A percentile compares a stretch with the other conserved stretches of the same genome.
phyloP scores from a whole-genome alignment of 2,888 invertebrate genomes.

The Conops quadrifasciatus region DNA sequence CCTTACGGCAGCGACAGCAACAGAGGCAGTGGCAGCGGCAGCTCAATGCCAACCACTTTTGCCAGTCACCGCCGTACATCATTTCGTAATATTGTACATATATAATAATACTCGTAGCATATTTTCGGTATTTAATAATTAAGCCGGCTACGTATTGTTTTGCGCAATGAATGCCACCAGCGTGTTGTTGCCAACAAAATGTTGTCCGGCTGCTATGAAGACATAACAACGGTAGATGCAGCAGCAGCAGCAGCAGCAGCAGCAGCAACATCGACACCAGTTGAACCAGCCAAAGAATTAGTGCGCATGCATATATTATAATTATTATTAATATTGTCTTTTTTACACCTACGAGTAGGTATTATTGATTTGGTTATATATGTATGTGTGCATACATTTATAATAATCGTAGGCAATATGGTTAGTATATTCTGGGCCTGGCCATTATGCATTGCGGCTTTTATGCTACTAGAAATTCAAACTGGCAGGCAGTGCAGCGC shows the following conservation, averaged over 20 bases:
- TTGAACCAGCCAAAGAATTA: background rate
- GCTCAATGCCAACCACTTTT: conserved; percentile 43
- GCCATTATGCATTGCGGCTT: no score
- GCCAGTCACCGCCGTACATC: background rate
- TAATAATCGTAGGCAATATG: no score
- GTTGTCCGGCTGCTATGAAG: background rate
- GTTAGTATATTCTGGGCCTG: no score
- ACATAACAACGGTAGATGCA: background rate
- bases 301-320: conserved; percentile 3
- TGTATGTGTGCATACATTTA: no score
- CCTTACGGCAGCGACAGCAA: background rate
- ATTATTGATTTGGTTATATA: no score
- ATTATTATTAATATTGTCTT: conserved; percentile 7
- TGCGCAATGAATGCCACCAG: background rate
- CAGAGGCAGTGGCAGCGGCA: background rate
- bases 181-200: conserved; percentile 6
- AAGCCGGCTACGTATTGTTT: conserved; percentile 23
- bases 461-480: no score
- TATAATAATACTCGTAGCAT: no score
- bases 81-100: conserved; percentile 5
- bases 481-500: no score
- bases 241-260: conserved; percentile 3
- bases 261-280: background rate
- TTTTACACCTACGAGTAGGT: background rate
- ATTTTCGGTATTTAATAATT: conserved; percentile 7